Evolutionary conservation across 2,888 invertebrate genomes (phyloP).

Genomic region (Nebria brevicollis): DNA sequence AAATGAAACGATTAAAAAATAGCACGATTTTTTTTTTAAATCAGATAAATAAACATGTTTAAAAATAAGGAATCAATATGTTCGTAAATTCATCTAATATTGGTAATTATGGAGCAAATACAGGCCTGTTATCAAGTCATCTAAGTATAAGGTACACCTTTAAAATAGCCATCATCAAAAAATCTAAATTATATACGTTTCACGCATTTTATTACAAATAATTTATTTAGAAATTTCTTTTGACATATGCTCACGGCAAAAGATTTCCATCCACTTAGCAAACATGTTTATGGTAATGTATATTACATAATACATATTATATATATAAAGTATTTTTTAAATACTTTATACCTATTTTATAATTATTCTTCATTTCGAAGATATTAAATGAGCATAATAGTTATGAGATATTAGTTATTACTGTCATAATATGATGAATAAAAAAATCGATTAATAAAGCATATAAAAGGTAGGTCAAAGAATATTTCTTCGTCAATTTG

Average conservation of each 20-base stretch:
- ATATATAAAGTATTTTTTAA: background rate
- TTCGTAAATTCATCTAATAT: background rate
- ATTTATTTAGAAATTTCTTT: background rate
- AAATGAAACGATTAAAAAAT: too few species aligned
- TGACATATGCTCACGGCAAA: background rate
- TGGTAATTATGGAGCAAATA: background rate
- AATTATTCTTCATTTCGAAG: background rate
- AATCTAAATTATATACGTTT: background rate
- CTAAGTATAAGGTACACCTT: background rate
- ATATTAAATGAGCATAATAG: background rate
- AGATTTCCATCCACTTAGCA: background rate
- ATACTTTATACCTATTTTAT: background rate
- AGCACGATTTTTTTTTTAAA: too few species aligned
- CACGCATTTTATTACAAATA: background rate
- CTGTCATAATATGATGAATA: background rate
- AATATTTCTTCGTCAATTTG: background rate
- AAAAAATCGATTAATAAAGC: background rate
- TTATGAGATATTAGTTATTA: background rate
- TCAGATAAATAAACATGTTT: too few species aligned
- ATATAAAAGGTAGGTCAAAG: background rate
- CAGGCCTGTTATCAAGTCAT: background rate
- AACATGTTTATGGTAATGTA: background rate
- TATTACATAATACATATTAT: background rate
- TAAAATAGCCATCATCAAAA: background rate
- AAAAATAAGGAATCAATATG: background rate